Evolutionary conservation across 1,140 invertebrate genomes (phyloP).

Genomic region (Archegozetes longisetosus): DNA sequence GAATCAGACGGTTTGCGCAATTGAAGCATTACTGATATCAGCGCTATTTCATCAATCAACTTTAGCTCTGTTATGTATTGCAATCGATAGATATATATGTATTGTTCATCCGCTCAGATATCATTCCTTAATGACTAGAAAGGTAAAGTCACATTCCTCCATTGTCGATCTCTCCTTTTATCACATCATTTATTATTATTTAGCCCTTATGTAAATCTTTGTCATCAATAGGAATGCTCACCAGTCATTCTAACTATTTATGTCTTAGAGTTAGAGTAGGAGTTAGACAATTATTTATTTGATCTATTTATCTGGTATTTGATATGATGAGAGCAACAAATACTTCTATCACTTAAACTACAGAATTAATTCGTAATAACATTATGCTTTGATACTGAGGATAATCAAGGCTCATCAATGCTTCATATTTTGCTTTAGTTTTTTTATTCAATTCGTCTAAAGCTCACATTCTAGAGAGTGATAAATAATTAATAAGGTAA

Average conservation of each 20-base stretch:
- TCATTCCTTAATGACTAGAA: slow-evolving; percentile 8
- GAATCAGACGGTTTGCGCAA: slow-evolving; percentile 2
- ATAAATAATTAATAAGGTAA: no score
- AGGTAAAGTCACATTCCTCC: not conserved
- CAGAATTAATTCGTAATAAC: no score
- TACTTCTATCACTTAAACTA: no score
- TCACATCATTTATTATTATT: not conserved
- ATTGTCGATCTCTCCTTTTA: not conserved
- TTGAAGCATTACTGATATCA: slow-evolving; percentile 9
- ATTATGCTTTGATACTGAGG: no score
- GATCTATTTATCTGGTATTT: no score
- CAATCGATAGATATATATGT: slow-evolving; percentile 11
- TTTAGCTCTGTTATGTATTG: slow-evolving; percentile 5
- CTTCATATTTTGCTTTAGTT: no score
- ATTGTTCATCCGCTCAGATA: slow-evolving; percentile 6
- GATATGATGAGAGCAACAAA: no score
- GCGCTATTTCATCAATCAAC: slow-evolving; percentile 9
- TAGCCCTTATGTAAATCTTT: not conserved
- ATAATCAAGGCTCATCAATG: no score
- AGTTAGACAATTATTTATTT: no score
- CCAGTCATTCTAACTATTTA: not conserved
- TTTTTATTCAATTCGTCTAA: no score
- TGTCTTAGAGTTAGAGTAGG: no score
- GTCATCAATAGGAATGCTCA: not conserved
- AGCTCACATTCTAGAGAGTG: no score